These are phyloP conservation scores for Triplophysa tibetana DNA, from an alignment of 2,113 vertebrate species.

Conservation along the genomic window DNA sequence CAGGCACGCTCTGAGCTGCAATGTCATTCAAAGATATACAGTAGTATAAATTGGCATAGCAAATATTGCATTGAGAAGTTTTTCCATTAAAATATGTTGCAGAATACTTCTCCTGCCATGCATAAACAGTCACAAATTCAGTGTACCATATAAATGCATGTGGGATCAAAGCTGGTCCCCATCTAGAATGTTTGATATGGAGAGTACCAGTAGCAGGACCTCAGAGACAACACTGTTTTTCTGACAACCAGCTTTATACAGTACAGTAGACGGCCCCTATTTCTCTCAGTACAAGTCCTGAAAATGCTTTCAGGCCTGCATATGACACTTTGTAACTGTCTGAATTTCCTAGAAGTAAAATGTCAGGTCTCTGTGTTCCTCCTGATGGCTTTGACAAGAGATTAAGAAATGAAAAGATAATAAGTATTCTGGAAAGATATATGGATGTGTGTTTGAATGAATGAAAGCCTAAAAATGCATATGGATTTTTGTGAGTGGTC, in stretches of 20 bases:
- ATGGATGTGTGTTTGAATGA: background rate
- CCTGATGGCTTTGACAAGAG: background rate
- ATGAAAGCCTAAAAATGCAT: no score
- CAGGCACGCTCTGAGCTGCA: no score
- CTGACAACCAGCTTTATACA: background rate
- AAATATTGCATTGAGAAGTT: no score
- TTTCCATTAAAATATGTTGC: no score
- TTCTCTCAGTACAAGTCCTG: conserved; percentile 12
- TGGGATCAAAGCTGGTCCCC: background rate
- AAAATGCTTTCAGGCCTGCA: background rate
- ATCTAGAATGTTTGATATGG: conserved; percentile 13
- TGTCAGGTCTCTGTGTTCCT: background rate
- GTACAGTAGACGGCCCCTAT: conserved; percentile 6
- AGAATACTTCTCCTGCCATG: no score
- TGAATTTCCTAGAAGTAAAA: background rate
- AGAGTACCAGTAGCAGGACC: background rate
- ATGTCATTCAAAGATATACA: no score
- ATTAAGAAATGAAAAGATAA: background rate
- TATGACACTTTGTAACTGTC: conserved; percentile 1
- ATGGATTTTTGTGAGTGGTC: no score
- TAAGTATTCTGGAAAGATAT: no score
- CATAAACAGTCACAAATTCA: no score
- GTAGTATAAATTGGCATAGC: no score
- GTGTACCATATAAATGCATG: background rate
- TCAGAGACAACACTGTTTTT: conserved; percentile 6